Evolutionary conservation across 2,113 vertebrate genomes (phyloP).

Genomic region (Oncorhynchus gorbuscha): DNA sequence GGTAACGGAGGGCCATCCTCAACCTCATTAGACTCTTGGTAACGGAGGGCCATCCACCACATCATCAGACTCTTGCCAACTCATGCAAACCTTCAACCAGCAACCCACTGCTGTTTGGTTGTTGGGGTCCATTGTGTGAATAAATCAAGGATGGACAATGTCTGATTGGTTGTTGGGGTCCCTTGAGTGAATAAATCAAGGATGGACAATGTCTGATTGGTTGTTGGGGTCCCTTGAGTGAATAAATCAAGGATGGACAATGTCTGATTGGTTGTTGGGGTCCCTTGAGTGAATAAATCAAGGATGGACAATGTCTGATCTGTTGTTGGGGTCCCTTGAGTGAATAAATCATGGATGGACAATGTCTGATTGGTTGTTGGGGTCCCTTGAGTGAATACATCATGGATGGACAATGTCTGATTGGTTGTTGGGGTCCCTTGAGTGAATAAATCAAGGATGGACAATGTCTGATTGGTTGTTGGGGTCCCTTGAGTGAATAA

Average conservation of each 20-base stretch:
- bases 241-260: conserved; percentile 5
- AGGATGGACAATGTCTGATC: neutral
- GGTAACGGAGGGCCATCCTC: too few relatives aligned
- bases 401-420: neutral
- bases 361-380: neutral
- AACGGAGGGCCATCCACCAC: too few relatives aligned
- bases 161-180: conserved; percentile 9
- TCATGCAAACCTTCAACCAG: too few relatives aligned
- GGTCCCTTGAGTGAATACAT: conserved; percentile 4
- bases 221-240: neutral
- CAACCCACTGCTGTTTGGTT: neutral
- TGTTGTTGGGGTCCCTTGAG: conserved; percentile 15
- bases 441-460: conserved; percentile 14
- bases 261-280: neutral
- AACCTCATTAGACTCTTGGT: too few relatives aligned
- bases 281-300: conserved; percentile 14
- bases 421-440: neutral
- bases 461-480: conserved; percentile 13
- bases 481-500: conserved; percentile 5
- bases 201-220: neutral
- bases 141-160: conserved; percentile 9
- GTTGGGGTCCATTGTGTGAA: conserved; percentile 19
- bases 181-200: conserved; percentile 16
- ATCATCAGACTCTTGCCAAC: too few relatives aligned
- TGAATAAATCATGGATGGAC: conserved; percentile 10